Evolutionary conservation across 1,140 invertebrate genomes (phyloP), one percentile per base, ranked within the genome.

Genomic region (Panulirus ornatus): DNA sequence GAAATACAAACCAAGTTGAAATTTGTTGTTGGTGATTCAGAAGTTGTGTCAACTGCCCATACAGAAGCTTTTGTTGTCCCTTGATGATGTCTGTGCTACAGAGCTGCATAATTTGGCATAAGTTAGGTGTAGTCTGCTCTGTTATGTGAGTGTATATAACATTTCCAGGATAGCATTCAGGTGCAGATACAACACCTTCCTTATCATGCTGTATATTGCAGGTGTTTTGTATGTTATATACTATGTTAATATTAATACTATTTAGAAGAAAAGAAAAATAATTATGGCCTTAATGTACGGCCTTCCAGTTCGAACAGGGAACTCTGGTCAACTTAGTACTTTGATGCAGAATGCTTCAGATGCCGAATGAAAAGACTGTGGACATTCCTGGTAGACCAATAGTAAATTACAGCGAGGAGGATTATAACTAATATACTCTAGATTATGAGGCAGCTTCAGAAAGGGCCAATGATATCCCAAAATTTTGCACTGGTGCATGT

Each of bases 41-140:
- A 66, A 66, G 58, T 30, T 66, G 58, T 22, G 22, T 66, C 58
- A 66, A 66, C 58, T 27, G n/a, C n/a, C 27, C 30, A 22, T 30
- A 27, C 58, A 30, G n/a, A 66, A 66, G 58, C 58, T 66, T 66
- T 66, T 44, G 71, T 44, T 75, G 71, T 75, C 40, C 36, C 16
- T 40, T 38, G 11, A 44, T n/a, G 40, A 38, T 75, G 71, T 38
- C 6, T 27, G 36, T 40, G 40, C 36, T 38, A 75, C 36, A 44
- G 14, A 38, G 71, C 36, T 75, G 42, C 76, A 79, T 79, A 79
- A 79, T 79, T 79, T 79, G 76, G 11, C 42, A 79, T 79, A 79
- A 79, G 83, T 54, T 73, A 85, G 66, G 42, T 73, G 70, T 51
- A n/a, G 83, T 85, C 36, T 73, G 83, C 83, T 73, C 66, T 36